Conservation (phyloP, 2,797 vertebrate species). For the Arnoldichthys spilopterus region DNA sequence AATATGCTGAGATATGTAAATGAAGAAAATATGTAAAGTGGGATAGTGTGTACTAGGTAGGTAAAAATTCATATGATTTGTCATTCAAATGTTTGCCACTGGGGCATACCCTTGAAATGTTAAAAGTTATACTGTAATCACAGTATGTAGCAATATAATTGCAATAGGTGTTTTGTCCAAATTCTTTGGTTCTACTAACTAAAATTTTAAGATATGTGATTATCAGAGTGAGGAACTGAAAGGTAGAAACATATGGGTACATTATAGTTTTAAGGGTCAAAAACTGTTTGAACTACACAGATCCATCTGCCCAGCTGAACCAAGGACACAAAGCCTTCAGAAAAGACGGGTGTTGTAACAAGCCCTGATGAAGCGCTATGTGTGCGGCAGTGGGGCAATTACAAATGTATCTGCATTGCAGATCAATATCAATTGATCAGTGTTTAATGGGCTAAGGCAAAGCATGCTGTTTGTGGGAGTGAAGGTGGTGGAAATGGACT, state of each 20-base stretch:
- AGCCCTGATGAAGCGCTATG: background rate
- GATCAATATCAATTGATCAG: constrained; percentile 42
- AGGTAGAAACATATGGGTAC: background rate
- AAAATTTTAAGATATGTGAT: background rate
- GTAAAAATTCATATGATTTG: too few species aligned
- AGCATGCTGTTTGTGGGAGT: background rate
- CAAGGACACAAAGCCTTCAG: background rate
- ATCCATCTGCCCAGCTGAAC: background rate
- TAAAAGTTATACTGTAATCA: too few species aligned
- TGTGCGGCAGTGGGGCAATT: background rate
- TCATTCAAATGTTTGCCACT: too few species aligned
- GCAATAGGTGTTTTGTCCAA: background rate
- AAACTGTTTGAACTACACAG: too few species aligned
- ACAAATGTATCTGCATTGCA: constrained; percentile 20
- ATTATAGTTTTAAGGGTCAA: background rate
- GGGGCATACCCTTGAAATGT: too few species aligned
- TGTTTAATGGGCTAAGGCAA: constrained; percentile 35
- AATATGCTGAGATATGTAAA: too few species aligned
- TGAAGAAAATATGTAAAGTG: too few species aligned
- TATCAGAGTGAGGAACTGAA: background rate
- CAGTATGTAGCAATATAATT: too few species aligned
- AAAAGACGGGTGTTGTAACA: background rate
- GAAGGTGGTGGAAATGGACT: background rate
- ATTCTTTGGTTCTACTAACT: background rate
- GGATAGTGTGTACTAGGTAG: too few species aligned